These are phyloP conservation scores for Crocidura indochinensis DNA, from an alignment of 2,797 vertebrate species.

Conservation along the genomic window DNA sequence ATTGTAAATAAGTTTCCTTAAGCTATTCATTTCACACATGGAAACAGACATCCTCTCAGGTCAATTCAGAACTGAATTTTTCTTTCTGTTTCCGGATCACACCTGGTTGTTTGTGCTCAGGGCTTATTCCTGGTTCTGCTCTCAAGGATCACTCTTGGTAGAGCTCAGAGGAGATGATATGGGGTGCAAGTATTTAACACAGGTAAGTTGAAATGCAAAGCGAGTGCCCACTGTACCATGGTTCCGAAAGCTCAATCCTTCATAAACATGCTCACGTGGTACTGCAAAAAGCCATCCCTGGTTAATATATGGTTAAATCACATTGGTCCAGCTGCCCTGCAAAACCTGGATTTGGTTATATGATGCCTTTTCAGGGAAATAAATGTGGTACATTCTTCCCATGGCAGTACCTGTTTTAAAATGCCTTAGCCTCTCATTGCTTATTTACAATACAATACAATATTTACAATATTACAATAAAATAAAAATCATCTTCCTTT, in stretches of 20 bases:
- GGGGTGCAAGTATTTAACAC: too few relatives aligned
- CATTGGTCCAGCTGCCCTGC: background rate
- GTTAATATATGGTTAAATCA: background rate
- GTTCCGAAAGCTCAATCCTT: background rate
- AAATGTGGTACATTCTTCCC: background rate
- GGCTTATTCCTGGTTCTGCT: too few relatives aligned
- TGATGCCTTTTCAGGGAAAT: constrained; percentile 39
- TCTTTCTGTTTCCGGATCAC: too few relatives aligned
- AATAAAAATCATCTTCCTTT: constrained; percentile 39
- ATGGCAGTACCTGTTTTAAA: constrained; percentile 22
- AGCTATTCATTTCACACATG: background rate
- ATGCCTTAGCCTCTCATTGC: background rate
- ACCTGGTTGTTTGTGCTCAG: too few relatives aligned
- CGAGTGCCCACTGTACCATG: too few relatives aligned
- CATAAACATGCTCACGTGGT: background rate
- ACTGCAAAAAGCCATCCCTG: background rate
- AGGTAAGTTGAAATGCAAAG: too few relatives aligned
- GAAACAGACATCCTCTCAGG: background rate
- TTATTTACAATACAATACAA: background rate
- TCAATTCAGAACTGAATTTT: background rate
- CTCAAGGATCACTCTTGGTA: too few relatives aligned
- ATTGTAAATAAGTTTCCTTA: constrained; percentile 9
- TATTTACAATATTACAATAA: background rate
- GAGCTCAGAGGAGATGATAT: too few relatives aligned
- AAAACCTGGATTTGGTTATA: background rate